phyloP scores from a whole-genome alignment of 2,797 vertebrate genomes.

The Hozukius guyotensis region DNA sequence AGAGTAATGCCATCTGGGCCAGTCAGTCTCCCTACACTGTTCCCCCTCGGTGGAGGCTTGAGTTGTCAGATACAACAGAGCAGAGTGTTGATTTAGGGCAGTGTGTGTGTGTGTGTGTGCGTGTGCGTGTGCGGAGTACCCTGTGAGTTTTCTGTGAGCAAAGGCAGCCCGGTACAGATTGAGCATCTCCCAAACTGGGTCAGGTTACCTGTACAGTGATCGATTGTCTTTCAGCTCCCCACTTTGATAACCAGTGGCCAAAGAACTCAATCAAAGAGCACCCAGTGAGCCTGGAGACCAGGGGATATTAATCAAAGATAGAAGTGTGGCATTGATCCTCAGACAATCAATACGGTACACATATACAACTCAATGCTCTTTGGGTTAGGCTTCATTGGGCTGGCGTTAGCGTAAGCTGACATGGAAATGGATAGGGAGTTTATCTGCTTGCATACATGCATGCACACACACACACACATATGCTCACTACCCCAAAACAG shows the following conservation, averaged over 20 bases:
- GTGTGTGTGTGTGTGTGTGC: constrained; percentile 19
- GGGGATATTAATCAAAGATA: constrained; percentile 77
- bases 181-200: constrained; percentile 66
- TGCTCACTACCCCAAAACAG: constrained; percentile 20
- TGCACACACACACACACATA: neutral
- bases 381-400: constrained; percentile 37
- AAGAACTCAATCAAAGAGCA: constrained; percentile 75
- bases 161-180: constrained; percentile 17
- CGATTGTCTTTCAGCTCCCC: constrained; percentile 64
- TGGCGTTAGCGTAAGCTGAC: constrained; percentile 29
- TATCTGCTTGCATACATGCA: constrained; percentile 8
- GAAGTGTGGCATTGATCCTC: constrained; percentile 74
- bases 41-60: constrained; percentile 45
- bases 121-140: neutral
- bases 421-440: constrained; percentile 35
- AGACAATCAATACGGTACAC: constrained; percentile 64
- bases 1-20: constrained; percentile 66
- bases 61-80: constrained; percentile 60
- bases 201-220: constrained; percentile 72
- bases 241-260: constrained; percentile 67
- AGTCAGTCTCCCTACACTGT: constrained; percentile 50
- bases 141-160: constrained; percentile 53
- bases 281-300: constrained; percentile 55
- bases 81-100: constrained; percentile 60
- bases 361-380: constrained; percentile 53